Percentiles rank a stretch among this genome's conserved stretches.
Conservation (phyloP, 64 coral and sea anemone species). For the Platygyra sinensis region DNA sequence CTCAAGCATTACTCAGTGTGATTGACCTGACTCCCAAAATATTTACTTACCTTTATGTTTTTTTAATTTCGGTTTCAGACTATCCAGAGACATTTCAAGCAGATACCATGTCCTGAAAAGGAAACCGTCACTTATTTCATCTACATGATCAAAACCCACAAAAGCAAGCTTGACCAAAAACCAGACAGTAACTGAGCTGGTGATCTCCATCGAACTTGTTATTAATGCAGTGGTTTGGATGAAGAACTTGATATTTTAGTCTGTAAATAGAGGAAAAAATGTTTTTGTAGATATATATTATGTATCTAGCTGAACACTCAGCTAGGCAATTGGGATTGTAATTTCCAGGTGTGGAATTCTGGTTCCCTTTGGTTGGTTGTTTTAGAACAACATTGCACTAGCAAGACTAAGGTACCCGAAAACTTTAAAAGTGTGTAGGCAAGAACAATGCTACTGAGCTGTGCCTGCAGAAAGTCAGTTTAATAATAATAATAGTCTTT, state of each 20-base stretch:
- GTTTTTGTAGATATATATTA: background rate
- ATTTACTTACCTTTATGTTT: too few species aligned
- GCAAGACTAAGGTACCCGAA: too few species aligned
- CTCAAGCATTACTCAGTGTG: too few species aligned
- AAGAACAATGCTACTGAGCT: too few species aligned
- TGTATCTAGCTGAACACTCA: background rate
- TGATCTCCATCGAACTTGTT: too few species aligned
- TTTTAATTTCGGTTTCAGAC: conserved; percentile 59
- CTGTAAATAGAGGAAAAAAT: conserved; percentile 14
- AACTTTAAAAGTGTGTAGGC: too few species aligned
- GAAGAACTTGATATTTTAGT: conserved; percentile 10
- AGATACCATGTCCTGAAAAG: conserved; percentile 90
- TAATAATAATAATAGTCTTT: too few species aligned
- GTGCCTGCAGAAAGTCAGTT: too few species aligned
- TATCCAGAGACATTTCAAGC: conserved; percentile 95
- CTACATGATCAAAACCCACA: conserved; percentile 99
- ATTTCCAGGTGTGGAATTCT: too few species aligned
- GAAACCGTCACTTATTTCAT: conserved; percentile 96
- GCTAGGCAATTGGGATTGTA: background rate
- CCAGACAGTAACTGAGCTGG: conserved; percentile 69
- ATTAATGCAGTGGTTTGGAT: background rate
- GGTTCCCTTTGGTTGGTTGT: too few species aligned
- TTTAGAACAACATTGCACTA: too few species aligned
- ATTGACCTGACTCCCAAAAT: too few species aligned
- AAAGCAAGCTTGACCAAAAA: conserved; percentile 98